Conservation (phyloP, 2,888 invertebrate genomes). For the Agrochola litura region DNA sequence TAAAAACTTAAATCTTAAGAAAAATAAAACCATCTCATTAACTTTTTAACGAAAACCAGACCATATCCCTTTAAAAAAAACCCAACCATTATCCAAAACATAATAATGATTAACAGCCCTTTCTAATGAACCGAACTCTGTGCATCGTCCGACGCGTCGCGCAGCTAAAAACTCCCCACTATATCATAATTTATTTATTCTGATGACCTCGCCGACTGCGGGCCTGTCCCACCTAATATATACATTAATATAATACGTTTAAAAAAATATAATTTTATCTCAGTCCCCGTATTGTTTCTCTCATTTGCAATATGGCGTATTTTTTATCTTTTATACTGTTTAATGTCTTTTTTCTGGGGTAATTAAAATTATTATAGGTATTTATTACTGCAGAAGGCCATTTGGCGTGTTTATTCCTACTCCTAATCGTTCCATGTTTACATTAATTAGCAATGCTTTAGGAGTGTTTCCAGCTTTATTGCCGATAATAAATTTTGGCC, state of each 20-base stretch:
- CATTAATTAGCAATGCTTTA: conserved; percentile 90
- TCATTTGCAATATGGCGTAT: conserved; percentile 87
- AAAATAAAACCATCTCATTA: not conserved
- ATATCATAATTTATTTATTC: conserved; percentile 90
- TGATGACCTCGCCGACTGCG: conserved; percentile 86
- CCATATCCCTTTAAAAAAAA: not conserved
- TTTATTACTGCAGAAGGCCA: conserved; percentile 86
- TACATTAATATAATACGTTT: conserved; percentile 80
- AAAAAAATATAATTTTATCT: conserved; percentile 74
- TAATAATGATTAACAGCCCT: conserved; percentile 32
- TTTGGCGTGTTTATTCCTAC: conserved; percentile 86
- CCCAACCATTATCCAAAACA: not conserved
- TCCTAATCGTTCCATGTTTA: conserved; percentile 89
- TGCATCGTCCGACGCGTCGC: conserved; percentile 76
- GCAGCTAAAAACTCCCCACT: conserved; percentile 82
- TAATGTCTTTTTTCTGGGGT: conserved; percentile 87
- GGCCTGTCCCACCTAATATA: conserved; percentile 83
- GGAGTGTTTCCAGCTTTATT: conserved; percentile 87
- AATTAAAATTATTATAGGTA: conserved; percentile 90
- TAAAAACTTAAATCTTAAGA: not conserved
- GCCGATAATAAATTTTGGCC: conserved; percentile 85
- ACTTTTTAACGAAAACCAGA: not conserved
- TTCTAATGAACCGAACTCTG: conserved; percentile 72
- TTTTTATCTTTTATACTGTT: conserved; percentile 85
- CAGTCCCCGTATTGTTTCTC: conserved; percentile 75